Base-by-base conservation (phyloP, 2,888 invertebrate genomes). In the Acanthosepion lycidas region DNA sequence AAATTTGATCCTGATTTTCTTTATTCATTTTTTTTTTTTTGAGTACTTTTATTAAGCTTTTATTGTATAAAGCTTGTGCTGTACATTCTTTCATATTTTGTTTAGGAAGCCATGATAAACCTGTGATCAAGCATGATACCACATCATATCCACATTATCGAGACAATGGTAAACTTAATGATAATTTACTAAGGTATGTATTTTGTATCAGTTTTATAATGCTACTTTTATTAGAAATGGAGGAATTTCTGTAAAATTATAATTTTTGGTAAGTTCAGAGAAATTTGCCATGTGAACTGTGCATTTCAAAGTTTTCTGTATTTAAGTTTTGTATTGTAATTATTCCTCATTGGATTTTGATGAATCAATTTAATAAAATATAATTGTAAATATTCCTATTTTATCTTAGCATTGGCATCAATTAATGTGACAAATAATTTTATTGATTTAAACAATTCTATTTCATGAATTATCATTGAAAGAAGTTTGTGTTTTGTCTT, bases 51-150 rank as follows among this genome's bases (percentile, higher is more conserved):
- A n/a, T 78, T n/a, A 9, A n/a, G n/a, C 18, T n/a, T 78, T 23
- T 78, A 12, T 15, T 78, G 0, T 26, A 23, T 26, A 64, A 12
- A 23, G 23, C n/a, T 78, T 78, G 0, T 78, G n/a, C n/a, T 78
- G 9, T 78, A 4, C 12, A n/a, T 78, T 4, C n/a, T 78, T 78
- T 33, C n/a, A 33, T 15, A 23, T 78, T 78, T 78, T n/a, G 78
- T 33, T 78, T 23, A 78, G 78, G 78, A 78, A 78, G n/a, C 78
- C 78, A 12, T 78, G n/a, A 78, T 78, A 78, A 78, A 78, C n/a
- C 78, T 78, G 78, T 78, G 78, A 78, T 78, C 78, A 78, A 78
- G 78, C n/a, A n/a, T n/a, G 78, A 78, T 78, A 78, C 78, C 78
- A 78, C 78, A 78, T 78, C 78, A 78, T 78, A 33, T 78, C 78